Evolutionary conservation across 2,113 vertebrate species (phyloP).

Genomic region (Passer montanus): DNA sequence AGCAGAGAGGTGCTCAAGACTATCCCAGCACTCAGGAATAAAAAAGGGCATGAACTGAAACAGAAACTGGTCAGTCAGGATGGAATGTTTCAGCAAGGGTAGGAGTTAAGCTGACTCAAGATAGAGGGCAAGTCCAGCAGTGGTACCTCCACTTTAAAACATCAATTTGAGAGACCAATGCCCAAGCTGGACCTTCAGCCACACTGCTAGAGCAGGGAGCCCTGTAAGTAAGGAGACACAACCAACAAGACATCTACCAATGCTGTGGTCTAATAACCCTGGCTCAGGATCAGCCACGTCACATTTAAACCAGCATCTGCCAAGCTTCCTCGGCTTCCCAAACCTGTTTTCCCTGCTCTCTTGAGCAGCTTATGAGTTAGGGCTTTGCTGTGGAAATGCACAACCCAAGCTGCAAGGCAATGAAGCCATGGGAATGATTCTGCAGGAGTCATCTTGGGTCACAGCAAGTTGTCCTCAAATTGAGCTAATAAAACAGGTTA

Average conservation of each 20-base stretch:
- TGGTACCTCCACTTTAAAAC: background rate
- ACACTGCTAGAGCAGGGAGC: background rate
- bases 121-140: background rate
- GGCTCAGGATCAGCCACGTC: background rate
- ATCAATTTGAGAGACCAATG: background rate
- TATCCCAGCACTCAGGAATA: background rate
- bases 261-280: background rate
- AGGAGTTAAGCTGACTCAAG: background rate
- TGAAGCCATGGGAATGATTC: background rate
- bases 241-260: background rate
- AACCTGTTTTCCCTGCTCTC: background rate
- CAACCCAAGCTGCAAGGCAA: background rate
- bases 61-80: background rate
- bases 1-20: background rate
- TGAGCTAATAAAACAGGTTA: background rate
- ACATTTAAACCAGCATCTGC: background rate
- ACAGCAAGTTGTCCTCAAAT: background rate
- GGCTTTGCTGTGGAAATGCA: background rate
- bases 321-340: background rate
- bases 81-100: background rate
- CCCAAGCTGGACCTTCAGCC: background rate
- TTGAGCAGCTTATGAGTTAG: background rate
- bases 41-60: background rate
- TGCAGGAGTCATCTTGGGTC: background rate
- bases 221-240: background rate